Evolutionary conservation across 1,140 invertebrate genomes (phyloP), one percentile per base, ranked within the genome.

Genomic region (Drosophila watanabei): DNA sequence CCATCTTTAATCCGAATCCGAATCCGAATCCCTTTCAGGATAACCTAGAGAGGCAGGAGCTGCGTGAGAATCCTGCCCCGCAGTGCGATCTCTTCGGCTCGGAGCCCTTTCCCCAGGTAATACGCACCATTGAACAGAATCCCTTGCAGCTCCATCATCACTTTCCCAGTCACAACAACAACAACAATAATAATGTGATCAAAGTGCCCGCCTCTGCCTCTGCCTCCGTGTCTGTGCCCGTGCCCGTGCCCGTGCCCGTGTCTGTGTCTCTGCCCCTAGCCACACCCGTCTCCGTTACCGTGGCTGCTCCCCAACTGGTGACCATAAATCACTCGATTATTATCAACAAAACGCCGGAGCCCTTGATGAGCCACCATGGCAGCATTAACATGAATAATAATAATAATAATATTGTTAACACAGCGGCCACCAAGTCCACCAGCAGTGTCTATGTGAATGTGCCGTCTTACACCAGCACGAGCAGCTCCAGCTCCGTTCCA

Each of bases 11-110:
- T 85, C 92, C 92, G 5, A 93, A 93, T 92, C 92, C 92, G 9
- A 93, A 93, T 88, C 92, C 92, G 5, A 93, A 93, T 92, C 92
- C 92, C 11, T 93, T 93, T 41, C 75, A 91, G 16, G 70, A 82
- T 16, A 16, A 14, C 45, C 5, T 54, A 3, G 46, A 16, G 11
- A 43, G 39, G 16, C 30, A 83, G 72, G 82, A 13, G 88, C 63
- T 6, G 2, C 16, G 32, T 4, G 64, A 16, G 8, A 48, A 43
- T 43, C 45, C 66, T 5, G 20, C 8, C 13, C 14, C 35, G 20
- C 82, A 85, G 30, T 48, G 78, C 33, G 95, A 95, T 88, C 82
- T 95, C 1, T 95, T 95, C 70, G 95, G 94, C 5, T 95, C 94
- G 0, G 94, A 94, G 7, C 95, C 95, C 5, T 95, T 95, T 79